A percentile compares a stretch with the other conserved stretches of the same genome.
phyloP scores from a whole-genome alignment of 2,888 invertebrate species.

The Tryphoninae sp. region DNA sequence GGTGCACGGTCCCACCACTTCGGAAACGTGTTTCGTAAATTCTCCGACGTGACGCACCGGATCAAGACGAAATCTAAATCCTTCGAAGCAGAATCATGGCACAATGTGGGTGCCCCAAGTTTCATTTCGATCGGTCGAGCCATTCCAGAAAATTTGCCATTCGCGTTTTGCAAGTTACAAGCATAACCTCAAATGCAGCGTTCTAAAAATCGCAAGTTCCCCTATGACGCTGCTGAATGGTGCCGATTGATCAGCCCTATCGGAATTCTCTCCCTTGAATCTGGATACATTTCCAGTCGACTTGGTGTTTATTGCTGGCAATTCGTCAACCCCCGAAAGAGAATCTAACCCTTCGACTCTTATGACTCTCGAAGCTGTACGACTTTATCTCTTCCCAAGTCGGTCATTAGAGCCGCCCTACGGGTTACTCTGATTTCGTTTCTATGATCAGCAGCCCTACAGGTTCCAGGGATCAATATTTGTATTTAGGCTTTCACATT shows the following conservation, averaged over 20 bases:
- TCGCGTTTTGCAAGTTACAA: no score
- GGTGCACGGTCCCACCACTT: no score
- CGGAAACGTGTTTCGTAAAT: no score
- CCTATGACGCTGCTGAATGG: background rate
- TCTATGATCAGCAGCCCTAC: constrained; percentile 14
- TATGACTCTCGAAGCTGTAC: background rate
- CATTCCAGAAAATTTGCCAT: no score
- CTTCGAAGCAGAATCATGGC: no score
- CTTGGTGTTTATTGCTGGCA: background rate
- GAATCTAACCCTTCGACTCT: background rate
- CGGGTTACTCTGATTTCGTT: background rate
- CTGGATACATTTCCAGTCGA: background rate
- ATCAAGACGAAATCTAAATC: no score
- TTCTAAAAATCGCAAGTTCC: background rate
- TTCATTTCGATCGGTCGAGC: no score
- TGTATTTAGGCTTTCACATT: background rate
- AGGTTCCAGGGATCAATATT: constrained; percentile 1
- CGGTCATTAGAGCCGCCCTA: background rate
- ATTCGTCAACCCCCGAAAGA: background rate
- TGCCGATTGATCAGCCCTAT: background rate
- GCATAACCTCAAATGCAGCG: no score
- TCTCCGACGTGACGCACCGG: no score
- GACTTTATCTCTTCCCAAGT: constrained; percentile 5
- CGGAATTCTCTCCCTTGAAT: constrained; percentile 3
- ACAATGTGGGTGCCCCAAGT: no score